These are phyloP conservation scores for Pseudopodoces humilis DNA, from an alignment of 2,113 vertebrate genomes.

Conservation along the genomic window DNA sequence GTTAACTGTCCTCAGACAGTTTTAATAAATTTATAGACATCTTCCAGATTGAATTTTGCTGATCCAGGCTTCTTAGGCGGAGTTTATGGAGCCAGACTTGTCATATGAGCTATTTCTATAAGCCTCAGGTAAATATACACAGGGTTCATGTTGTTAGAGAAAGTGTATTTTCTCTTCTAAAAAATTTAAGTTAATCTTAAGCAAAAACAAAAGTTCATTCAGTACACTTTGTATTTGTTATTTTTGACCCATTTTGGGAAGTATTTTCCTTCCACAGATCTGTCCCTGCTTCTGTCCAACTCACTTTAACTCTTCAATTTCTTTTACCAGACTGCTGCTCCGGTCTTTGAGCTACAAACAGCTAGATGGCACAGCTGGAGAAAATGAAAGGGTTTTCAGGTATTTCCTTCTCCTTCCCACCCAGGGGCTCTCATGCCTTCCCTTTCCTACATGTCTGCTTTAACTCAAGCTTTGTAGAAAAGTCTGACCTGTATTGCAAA, in stretches of 20 bases:
- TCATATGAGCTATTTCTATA: slow-evolving; percentile 66
- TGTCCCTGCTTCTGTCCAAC: background rate
- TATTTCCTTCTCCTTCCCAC: background rate
- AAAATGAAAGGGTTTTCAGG: background rate
- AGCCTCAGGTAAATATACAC: slow-evolving; percentile 62
- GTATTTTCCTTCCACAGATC: slow-evolving; percentile 9
- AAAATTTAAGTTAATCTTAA: slow-evolving; percentile 48
- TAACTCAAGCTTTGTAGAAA: background rate
- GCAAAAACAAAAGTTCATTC: slow-evolving; percentile 54
- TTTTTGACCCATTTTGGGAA: slow-evolving; percentile 53
- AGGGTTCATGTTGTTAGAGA: slow-evolving; percentile 36
- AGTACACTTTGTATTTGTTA: slow-evolving; percentile 53
- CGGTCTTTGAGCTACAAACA: background rate
- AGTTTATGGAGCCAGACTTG: slow-evolving; percentile 60
- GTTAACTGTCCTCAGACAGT: slow-evolving; percentile 17
- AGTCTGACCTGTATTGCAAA: background rate
- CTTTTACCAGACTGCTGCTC: background rate
- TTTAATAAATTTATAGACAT: slow-evolving; percentile 47
- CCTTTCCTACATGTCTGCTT: background rate
- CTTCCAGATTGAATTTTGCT: slow-evolving; percentile 61
- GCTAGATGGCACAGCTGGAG: background rate
- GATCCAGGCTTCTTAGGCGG: background rate
- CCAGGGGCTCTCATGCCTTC: background rate
- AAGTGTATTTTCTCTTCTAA: slow-evolving; percentile 54
- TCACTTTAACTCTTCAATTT: slow-evolving; percentile 30